Percentiles rank a stretch among this genome's conserved stretches.
Evolutionary conservation across 2,888 invertebrate genomes (phyloP).

Genomic region (Agriopis marginaria): DNA sequence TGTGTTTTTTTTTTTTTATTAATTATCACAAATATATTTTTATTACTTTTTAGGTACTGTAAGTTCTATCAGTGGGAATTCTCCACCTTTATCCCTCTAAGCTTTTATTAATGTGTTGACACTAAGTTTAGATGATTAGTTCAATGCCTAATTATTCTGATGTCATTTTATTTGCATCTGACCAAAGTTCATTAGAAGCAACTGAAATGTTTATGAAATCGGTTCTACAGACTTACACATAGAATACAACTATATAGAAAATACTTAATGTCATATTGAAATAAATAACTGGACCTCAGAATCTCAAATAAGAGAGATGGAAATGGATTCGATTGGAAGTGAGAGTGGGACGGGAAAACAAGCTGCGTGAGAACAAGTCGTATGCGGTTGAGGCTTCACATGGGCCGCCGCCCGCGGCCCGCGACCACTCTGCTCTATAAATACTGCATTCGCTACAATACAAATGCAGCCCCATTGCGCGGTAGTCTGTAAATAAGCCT

Average conservation of each 20-base stretch:
- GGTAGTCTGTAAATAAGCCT: conserved; percentile 63
- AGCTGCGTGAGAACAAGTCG: conserved; percentile 76
- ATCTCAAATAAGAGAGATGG: conserved; percentile 61
- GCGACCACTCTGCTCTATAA: conserved; percentile 61
- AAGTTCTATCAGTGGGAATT: no score
- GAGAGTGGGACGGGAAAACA: conserved; percentile 64
- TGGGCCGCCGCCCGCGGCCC: conserved; percentile 56
- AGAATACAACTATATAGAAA: conserved; percentile 47
- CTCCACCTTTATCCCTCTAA: conserved; percentile 13
- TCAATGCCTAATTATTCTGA: conserved; percentile 15
- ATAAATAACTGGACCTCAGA: conserved; percentile 54
- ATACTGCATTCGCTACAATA: conserved; percentile 62
- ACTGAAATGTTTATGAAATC: conserved; percentile 20
- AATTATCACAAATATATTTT: no score
- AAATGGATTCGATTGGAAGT: conserved; percentile 49
- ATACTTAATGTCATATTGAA: conserved; percentile 57
- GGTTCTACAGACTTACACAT: conserved; percentile 33
- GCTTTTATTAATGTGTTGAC: conserved; percentile 35
- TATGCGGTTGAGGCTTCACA: conserved; percentile 68
- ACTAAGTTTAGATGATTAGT: conserved; percentile 12
- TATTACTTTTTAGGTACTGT: no score
- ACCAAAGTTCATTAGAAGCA: conserved; percentile 5
- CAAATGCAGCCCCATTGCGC: conserved; percentile 62
- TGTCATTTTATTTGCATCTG: conserved; percentile 19
- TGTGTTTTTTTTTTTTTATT: no score